Evolutionary conservation across 2,113 vertebrate species (phyloP).

Genomic region (Harpagus bidentatus): DNA sequence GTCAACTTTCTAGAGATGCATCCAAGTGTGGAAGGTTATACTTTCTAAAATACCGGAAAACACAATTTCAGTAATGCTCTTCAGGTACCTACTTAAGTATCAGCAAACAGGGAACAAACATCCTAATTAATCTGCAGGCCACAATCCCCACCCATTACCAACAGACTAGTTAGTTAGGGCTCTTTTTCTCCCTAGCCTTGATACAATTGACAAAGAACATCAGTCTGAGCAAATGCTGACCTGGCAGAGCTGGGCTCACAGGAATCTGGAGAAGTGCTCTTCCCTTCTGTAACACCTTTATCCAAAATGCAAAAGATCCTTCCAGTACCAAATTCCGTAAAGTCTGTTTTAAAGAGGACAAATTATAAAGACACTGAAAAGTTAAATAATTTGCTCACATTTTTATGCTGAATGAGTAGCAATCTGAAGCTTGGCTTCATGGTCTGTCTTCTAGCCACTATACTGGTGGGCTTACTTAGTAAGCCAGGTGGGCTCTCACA

Average conservation of each 20-base stretch:
- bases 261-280: neutral
- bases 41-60: neutral
- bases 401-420: neutral
- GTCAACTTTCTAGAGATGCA: neutral
- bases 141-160: neutral
- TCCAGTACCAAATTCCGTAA: neutral
- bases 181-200: neutral
- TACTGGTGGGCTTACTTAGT: neutral
- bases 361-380: neutral
- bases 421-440: neutral
- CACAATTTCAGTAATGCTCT: neutral
- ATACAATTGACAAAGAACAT: neutral
- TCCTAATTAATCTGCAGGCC: neutral
- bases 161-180: neutral
- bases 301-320: neutral
- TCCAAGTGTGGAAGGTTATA: neutral
- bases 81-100: neutral
- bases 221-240: neutral
- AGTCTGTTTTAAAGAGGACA: neutral
- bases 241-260: neutral
- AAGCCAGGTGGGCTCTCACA: neutral
- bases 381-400: neutral
- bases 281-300: neutral
- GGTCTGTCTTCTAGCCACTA: neutral
- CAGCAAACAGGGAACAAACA: neutral